Conservation (phyloP, 2,888 invertebrate species). For the Sipha maydis region DNA sequence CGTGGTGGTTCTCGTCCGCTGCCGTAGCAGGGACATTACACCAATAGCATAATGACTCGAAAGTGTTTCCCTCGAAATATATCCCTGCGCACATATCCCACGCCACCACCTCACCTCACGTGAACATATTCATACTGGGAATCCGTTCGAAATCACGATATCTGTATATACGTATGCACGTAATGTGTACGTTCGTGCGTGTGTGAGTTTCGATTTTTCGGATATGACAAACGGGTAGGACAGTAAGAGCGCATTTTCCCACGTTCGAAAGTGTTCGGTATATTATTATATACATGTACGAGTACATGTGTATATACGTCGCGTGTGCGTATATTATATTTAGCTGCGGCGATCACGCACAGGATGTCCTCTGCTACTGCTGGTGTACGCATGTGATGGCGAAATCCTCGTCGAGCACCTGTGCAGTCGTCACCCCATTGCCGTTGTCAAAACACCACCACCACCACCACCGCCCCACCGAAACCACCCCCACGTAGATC, state of each 20-base stretch:
- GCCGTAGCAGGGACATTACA: too few relatives aligned
- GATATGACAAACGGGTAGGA: conserved; percentile 19
- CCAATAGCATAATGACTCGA: not conserved
- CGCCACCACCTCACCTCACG: not conserved
- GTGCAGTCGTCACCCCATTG: conserved; percentile 33
- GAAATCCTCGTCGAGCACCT: conserved; percentile 15
- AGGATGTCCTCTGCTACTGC: conserved; percentile 15
- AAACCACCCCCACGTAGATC: too few relatives aligned
- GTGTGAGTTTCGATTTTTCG: conserved; percentile 19
- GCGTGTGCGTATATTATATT: not conserved
- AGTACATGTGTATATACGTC: too few relatives aligned
- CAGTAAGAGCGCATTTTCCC: conserved; percentile 1
- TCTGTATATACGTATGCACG: not conserved
- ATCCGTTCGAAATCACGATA: not conserved
- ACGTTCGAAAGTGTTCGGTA: not conserved
- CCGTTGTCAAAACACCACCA: not conserved
- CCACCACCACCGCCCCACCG: not conserved
- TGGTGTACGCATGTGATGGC: not conserved
- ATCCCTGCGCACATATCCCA: not conserved
- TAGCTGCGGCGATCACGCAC: conserved; percentile 25
- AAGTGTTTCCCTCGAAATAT: not conserved
- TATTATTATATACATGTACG: not conserved
- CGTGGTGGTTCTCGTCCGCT: too few relatives aligned
- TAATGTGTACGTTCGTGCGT: not conserved
- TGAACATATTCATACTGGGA: not conserved